Base-by-base conservation (phyloP, 2,888 invertebrate species). In the Phoenoteleia sp. region DNA sequence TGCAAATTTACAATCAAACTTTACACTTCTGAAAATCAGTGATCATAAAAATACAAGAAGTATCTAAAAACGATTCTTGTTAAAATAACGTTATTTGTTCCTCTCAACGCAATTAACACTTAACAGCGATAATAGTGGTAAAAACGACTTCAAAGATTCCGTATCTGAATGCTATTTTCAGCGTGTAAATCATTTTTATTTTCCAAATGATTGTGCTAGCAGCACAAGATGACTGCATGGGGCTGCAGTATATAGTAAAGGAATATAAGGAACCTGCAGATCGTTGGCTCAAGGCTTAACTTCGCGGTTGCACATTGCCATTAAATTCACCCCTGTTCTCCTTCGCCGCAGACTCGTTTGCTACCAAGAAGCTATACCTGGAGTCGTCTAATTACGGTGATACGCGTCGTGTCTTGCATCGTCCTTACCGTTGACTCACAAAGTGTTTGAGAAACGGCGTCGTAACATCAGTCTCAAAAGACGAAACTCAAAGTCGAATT, bases 311-410 rank as follows among this genome's bases (percentile, higher is more conserved):
- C 72, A 81, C 81, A 81, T 87, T 72, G 74, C 84, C 87, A 81
- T 87, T 87, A 84, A 87, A 86, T 86, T 79, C 79, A 80, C 85
- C 84, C 81, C 56, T 81, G 79, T 83, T 82, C 81, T 85, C 66
- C 84, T 82, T 83, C 71, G 75, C 85, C 71, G 49, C 74, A 80
- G 60, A 80, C 82, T 80, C 77, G 81, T 84, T 86, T 81, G 75
- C 75, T 80, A 60, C 71, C 67, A 75, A 76, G 80, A 85, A 82
- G 58, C 82, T 80, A 82, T 85, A 77, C 82, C 75, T 47, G 39
- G 66, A 85, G 82, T 87, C 87, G 85, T 87, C 87, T 88, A 90
- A 90, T 89, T 88, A 88, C 87, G 83, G 75, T 83, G 87, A 86
- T 81, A 83, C 79, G 74, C 79, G 58, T 77, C 83, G 80, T 69